Evolutionary conservation across 2,888 invertebrate genomes (phyloP).

Genomic region (Phengaris arion): DNA sequence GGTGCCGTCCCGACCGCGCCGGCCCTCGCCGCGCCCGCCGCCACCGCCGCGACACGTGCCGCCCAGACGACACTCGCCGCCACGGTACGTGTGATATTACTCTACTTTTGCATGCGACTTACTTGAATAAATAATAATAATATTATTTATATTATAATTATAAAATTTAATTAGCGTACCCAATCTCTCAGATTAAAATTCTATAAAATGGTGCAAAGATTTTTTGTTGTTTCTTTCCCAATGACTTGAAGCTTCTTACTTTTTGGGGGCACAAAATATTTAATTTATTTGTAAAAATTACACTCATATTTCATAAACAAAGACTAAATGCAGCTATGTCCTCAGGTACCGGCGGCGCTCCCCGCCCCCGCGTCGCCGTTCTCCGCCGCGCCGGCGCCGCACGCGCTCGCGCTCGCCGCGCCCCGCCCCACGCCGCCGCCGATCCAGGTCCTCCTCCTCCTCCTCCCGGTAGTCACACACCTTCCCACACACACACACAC

Average conservation of each 20-base stretch:
- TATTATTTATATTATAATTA: no score
- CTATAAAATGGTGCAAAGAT: no score
- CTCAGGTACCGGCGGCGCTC: conserved; percentile 76
- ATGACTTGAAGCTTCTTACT: no score
- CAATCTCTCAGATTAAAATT: no score
- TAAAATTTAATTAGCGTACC: no score
- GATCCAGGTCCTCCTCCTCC: conserved; percentile 86
- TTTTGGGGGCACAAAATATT: not conserved
- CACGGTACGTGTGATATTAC: conserved; percentile 48
- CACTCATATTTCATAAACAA: no score
- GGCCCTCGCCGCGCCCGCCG: conserved; percentile 76
- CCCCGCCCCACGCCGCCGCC: conserved; percentile 82
- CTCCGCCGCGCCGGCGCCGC: conserved; percentile 81
- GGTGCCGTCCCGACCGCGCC: conserved; percentile 83
- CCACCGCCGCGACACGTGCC: conserved; percentile 79
- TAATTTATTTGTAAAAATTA: not conserved
- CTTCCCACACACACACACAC: conserved; percentile 31
- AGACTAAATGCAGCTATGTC: not conserved
- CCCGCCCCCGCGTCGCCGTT: conserved; percentile 74
- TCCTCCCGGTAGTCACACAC: conserved; percentile 80
- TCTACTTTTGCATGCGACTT: no score
- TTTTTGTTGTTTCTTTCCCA: no score
- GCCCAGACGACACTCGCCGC: conserved; percentile 73
- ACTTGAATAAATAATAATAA: no score
- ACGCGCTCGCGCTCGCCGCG: conserved; percentile 81